Percentiles rank a stretch among this genome's conserved stretches.
Evolutionary conservation across 1,140 invertebrate genomes (phyloP).

Genomic region (Andrena cerasifolii): DNA sequence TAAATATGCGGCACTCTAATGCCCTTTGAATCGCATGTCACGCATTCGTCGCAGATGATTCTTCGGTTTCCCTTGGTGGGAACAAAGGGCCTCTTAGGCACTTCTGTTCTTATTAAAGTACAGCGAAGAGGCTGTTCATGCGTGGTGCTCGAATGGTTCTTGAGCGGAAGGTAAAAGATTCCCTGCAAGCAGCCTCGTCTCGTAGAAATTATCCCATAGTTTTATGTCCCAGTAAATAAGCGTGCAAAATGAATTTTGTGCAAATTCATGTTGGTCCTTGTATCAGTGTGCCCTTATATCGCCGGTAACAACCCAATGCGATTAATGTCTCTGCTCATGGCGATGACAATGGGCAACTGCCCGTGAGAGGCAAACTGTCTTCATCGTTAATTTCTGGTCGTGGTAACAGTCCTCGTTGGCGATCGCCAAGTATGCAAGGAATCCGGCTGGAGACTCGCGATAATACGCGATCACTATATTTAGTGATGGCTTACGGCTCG

Average conservation of each 20-base stretch:
- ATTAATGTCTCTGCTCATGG: too few species aligned
- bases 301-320: too few species aligned
- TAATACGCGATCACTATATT: conserved; percentile 66
- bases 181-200: background rate
- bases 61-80: conserved; percentile 8
- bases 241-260: too few species aligned
- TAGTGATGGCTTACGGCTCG: conserved; percentile 56
- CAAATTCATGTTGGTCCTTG: too few species aligned
- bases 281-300: too few species aligned
- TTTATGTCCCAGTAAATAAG: too few species aligned
- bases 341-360: background rate
- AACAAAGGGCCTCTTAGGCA: conserved; percentile 29
- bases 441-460: conserved; percentile 34
- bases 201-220: too few species aligned
- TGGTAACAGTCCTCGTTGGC: conserved; percentile 2
- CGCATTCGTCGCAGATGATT: conserved; percentile 1
- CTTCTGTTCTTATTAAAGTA: conserved; percentile 28
- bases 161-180: background rate
- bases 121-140: conserved; percentile 24
- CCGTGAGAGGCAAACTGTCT: background rate
- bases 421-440: conserved; percentile 29
- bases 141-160: conserved; percentile 11
- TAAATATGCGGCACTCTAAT: conserved; percentile 4
- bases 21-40: conserved; percentile 9
- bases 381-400: conserved; percentile 9